Evolutionary conservation across 1,140 invertebrate species (phyloP), one percentile per base, ranked within the genome.

Genomic region (Atta texana): DNA sequence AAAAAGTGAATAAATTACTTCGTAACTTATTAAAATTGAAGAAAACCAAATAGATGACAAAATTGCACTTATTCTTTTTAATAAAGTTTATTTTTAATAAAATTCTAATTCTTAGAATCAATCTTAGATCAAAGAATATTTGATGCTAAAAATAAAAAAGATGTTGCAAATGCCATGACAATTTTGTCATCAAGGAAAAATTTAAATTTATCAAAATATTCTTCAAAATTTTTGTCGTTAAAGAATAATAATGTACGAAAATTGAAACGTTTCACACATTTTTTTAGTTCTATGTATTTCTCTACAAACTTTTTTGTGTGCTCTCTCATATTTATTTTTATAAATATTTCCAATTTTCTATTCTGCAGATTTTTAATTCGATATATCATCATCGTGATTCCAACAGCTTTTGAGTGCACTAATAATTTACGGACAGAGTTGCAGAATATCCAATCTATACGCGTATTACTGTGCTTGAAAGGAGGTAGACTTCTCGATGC

Each of bases 341-440:
- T 44, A 10, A 3, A 21, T 68, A 64, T 64, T 34, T 77, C 14
- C 5, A 57, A 24, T 81, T 34, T 0, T 57, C 14, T 3, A 14
- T 10, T 16, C 28, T 31, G 12, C n/a, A 31, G 16, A 77, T 71
- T 55, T 21, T 44, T n/a, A 53, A 16, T n/a, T 57, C 24, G 0
- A 1, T 12, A 49, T 7, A 80, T 18, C 10, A 31, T n/a, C 14
- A 24, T 31, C 55, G 14, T 10, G 39, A 31, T 18, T 12, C 49
- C 8, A 39, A 55, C 3, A 24, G 14, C 74, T 74, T 24, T 51
- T 21, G 14, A 61, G 16, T 31, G 18, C 7, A 59, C 55, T n/a
- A 21, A 51, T 84, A 51, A 81, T 72, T 72, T 82, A 59, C 18
- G 39, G 10, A 4, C 24, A 16, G 53, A 61, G 59, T 71, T 49